Evolutionary conservation across 1,140 invertebrate genomes (phyloP).

Genomic region (Leptoteleia sp.): DNA sequence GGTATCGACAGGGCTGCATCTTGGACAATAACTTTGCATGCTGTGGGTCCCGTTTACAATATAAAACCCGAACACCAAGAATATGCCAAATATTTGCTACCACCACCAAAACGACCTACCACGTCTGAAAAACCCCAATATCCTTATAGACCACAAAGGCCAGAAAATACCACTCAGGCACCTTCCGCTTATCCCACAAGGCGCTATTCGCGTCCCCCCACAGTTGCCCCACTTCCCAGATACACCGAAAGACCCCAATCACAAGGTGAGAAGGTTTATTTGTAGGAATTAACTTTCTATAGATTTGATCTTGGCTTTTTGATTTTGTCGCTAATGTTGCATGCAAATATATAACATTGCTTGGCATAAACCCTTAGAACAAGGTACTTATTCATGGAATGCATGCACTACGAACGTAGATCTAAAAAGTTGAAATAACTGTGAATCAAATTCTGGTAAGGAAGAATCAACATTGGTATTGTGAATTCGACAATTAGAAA

Average conservation of each 20-base stretch:
- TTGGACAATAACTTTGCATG: slow-evolving; percentile 87
- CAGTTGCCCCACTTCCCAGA: slow-evolving; percentile 69
- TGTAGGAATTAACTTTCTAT: not conserved
- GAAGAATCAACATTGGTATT: too few species aligned
- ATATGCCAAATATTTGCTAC: slow-evolving; percentile 82
- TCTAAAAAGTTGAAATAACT: too few species aligned
- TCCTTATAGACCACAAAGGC: slow-evolving; percentile 78
- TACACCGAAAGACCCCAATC: slow-evolving; percentile 40
- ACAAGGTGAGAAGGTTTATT: slow-evolving; percentile 72
- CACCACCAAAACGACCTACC: slow-evolving; percentile 74
- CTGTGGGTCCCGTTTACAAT: slow-evolving; percentile 84
- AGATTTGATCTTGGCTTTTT: slow-evolving; percentile 4
- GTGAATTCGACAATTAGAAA: too few species aligned
- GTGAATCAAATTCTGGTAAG: too few species aligned
- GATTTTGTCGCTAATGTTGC: not conserved
- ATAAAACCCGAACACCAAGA: slow-evolving; percentile 80
- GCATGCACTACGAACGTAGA: too few species aligned
- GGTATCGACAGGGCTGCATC: slow-evolving; percentile 88
- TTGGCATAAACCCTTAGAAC: too few species aligned
- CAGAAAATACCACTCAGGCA: slow-evolving; percentile 72
- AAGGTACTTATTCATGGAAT: too few species aligned
- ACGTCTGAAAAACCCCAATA: slow-evolving; percentile 74
- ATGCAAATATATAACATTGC: not conserved
- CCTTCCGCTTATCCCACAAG: slow-evolving; percentile 58
- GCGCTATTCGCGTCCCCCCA: slow-evolving; percentile 54